Conservation (phyloP, 1,140 invertebrate species). For the Magallana angulata region DNA sequence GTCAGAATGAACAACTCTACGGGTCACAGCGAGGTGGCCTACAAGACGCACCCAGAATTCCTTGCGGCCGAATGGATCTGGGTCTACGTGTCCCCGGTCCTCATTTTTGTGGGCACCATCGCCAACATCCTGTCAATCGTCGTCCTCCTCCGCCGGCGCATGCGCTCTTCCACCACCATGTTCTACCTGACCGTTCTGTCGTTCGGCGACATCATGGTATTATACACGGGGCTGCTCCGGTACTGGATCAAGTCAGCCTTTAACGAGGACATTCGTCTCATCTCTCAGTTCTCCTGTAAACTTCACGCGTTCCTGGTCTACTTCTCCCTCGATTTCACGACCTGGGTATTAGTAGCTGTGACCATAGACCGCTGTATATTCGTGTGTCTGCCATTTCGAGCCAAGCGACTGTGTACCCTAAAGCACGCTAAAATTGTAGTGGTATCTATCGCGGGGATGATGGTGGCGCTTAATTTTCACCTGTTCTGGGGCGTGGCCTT, state of each 20-base stretch:
- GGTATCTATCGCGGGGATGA: conserved; percentile 42
- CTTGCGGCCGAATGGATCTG: conserved; percentile 58
- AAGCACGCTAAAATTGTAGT: conserved; percentile 55
- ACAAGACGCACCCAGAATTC: conserved; percentile 53
- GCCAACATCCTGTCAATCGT: conserved; percentile 69
- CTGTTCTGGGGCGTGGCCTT: conserved; percentile 68
- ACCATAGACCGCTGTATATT: conserved; percentile 69
- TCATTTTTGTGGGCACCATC: conserved; percentile 68
- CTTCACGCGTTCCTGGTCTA: conserved; percentile 70
- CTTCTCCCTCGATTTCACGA: conserved; percentile 64
- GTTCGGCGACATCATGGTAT: conserved; percentile 63
- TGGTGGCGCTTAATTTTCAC: conserved; percentile 67
- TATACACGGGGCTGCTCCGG: conserved; percentile 68
- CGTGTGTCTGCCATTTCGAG: conserved; percentile 64
- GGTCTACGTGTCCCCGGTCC: conserved; percentile 61
- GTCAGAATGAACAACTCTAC: not conserved
- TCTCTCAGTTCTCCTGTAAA: conserved; percentile 65
- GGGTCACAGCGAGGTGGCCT: not conserved
- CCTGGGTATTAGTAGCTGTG: conserved; percentile 69
- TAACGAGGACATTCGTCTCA: conserved; percentile 58
- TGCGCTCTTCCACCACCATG: conserved; percentile 68
- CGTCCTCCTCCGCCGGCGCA: conserved; percentile 60
- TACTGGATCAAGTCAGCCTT: conserved; percentile 65
- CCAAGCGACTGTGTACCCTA: conserved; percentile 62
- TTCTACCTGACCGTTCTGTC: conserved; percentile 69